Evolutionary conservation across 23 tunicate genomes (phyloP).

Genomic region (Halocynthia aurantium): DNA sequence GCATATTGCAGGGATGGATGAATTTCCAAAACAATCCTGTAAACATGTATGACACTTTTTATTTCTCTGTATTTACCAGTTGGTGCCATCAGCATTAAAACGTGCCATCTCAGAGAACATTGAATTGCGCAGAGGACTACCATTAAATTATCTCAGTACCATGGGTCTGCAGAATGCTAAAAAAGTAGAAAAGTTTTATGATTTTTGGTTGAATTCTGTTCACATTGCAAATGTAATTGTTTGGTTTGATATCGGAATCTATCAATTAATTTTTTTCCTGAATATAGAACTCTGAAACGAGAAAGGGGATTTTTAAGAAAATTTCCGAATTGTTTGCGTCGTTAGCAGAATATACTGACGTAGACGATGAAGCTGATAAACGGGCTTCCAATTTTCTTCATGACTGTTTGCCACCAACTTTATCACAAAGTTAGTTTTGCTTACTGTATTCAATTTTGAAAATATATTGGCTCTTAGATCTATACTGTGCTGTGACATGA

Average conservation of each 20-base stretch:
- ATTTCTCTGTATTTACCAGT: conserved; percentile 4
- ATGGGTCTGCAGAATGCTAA: conserved; percentile 75
- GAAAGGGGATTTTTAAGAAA: conserved; percentile 34
- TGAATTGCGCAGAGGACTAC: conserved; percentile 80
- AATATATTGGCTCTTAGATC: too few relatives aligned
- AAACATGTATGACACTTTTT: background rate
- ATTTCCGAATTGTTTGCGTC: conserved; percentile 29
- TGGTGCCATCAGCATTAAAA: conserved; percentile 43
- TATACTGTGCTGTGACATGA: too few relatives aligned
- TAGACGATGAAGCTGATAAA: conserved; percentile 74
- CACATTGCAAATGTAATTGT: too few relatives aligned
- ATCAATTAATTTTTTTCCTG: too few relatives aligned
- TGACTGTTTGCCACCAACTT: conserved; percentile 84
- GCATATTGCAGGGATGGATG: background rate
- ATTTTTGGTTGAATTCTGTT: background rate
- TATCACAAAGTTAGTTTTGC: conserved; percentile 37
- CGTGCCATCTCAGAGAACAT: conserved; percentile 71
- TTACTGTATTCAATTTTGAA: too few relatives aligned
- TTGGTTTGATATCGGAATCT: too few relatives aligned
- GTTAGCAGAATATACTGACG: conserved; percentile 56
- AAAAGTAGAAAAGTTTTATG: conserved; percentile 3
- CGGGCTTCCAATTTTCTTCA: conserved; percentile 42
- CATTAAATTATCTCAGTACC: conserved; percentile 41
- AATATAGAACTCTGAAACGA: conserved; percentile 23
- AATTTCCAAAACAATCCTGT: too few relatives aligned